phyloP scores from a whole-genome alignment of 1,140 invertebrate genomes.

The Brachionus rotundiformis region DNA sequence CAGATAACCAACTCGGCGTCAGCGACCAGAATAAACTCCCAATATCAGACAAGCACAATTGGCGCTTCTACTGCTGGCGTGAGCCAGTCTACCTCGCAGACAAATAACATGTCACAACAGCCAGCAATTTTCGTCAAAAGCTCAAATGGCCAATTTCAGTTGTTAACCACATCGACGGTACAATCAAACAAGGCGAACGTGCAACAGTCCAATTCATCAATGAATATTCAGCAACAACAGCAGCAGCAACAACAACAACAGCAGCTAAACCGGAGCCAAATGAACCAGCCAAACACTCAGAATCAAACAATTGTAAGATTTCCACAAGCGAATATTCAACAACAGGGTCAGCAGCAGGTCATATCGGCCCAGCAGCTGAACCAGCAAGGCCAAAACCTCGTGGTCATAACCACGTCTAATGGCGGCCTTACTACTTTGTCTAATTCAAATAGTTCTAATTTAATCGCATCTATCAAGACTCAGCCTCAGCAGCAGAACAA shows the following conservation, averaged over 20 bases:
- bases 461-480: conserved; percentile 38
- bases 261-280: neutral
- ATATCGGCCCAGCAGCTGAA: conserved; percentile 16
- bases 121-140: conserved; percentile 8
- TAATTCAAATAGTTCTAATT: conserved; percentile 35
- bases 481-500: conserved; percentile 35
- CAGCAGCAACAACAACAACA: neutral
- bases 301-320: conserved; percentile 8
- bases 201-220: neutral
- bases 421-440: conserved; percentile 3
- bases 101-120: conserved; percentile 30
- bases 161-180: neutral
- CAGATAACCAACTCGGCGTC: neutral
- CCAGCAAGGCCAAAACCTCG: conserved; percentile 36
- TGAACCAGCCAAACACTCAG: neutral
- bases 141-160: conserved; percentile 32
- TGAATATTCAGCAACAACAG: conserved; percentile 24
- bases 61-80: neutral
- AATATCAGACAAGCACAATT: neutral
- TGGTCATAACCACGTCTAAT: conserved; percentile 30
- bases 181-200: neutral
- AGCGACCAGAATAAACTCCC: neutral
- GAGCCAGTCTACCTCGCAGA: neutral
- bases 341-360: conserved; percentile 23
- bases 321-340: neutral